Conservation (phyloP, 2,888 invertebrate genomes). For the Gymnoscelis rufifasciata region DNA sequence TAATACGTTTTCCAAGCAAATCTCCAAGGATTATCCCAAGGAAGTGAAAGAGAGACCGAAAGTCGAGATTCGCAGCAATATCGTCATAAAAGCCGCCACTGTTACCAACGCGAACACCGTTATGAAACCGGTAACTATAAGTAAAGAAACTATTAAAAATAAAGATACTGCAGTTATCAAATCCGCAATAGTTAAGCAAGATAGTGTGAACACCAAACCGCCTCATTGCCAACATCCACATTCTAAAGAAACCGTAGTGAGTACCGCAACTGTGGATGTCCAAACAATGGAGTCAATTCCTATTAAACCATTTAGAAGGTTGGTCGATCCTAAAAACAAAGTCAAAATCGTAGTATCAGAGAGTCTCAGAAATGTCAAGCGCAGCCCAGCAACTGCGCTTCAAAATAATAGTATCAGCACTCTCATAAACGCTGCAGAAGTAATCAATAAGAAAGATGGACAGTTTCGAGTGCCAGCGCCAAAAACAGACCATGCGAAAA, state of each 20-base stretch:
- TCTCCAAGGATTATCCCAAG: no score
- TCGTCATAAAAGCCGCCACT: conserved; percentile 60
- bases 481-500: conserved; percentile 36
- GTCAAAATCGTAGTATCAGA: background rate
- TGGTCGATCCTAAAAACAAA: background rate
- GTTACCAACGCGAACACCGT: conserved; percentile 32
- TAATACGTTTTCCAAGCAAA: conserved; percentile 37
- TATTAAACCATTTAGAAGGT: background rate
- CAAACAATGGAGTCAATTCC: no score
- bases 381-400: background rate
- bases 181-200: no score
- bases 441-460: conserved; percentile 53
- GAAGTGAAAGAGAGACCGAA: conserved; percentile 31
- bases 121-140: conserved; percentile 28
- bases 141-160: conserved; percentile 26
- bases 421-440: conserved; percentile 60
- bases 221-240: no score
- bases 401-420: conserved; percentile 32
- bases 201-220: no score
- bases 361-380: background rate
- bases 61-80: conserved; percentile 69
- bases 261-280: no score
- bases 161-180: background rate
- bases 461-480: conserved; percentile 52
- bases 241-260: no score